phyloP scores from a whole-genome alignment of 2,797 vertebrate genomes.

The Malurus leucopterus region DNA sequence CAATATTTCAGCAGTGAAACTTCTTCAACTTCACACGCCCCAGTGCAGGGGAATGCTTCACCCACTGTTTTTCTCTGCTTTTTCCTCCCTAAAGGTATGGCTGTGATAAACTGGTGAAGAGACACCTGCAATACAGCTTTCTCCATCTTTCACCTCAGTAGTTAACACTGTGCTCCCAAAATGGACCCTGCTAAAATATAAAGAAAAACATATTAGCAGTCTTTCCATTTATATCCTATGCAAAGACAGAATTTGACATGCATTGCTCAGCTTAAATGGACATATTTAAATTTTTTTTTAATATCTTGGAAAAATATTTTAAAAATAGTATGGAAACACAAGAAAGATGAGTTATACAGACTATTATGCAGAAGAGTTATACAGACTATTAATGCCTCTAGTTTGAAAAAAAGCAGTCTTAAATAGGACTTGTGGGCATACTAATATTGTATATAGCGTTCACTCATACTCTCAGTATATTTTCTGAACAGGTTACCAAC shows the following conservation, averaged over 20 bases:
- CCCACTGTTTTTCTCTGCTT: not conserved
- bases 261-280: not conserved
- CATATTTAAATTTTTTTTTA: not conserved
- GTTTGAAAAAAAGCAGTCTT: not conserved
- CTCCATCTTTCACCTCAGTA: not conserved
- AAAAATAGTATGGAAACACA: not conserved
- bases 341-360: not conserved
- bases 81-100: not conserved
- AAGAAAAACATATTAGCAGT: not conserved
- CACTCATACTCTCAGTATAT: not conserved
- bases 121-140: not conserved
- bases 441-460: not conserved
- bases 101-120: not conserved
- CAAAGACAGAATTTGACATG: not conserved
- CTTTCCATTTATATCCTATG: not conserved
- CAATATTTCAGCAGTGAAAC: not conserved
- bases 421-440: not conserved
- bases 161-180: not conserved
- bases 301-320: not conserved
- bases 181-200: not conserved
- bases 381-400: not conserved
- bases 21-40: not conserved
- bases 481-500: slow-evolving; percentile 9
- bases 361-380: not conserved
- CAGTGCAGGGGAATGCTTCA: not conserved